phyloP scores from a whole-genome alignment of 2,888 invertebrate genomes.

The Cylindroiulus punctatus region DNA sequence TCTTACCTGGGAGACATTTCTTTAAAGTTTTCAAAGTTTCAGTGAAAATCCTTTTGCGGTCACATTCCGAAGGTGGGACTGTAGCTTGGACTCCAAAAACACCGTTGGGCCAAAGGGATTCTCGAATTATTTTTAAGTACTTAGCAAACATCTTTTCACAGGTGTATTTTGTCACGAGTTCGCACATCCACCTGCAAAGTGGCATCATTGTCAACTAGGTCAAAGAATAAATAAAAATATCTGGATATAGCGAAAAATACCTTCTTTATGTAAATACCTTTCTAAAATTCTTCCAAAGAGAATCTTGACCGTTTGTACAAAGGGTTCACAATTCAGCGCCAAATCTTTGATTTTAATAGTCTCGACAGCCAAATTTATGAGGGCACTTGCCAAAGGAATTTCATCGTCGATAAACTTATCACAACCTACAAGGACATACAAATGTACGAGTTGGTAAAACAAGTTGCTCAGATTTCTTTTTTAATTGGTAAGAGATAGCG shows the following conservation, averaged over 20 bases:
- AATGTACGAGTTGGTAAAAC: neutral
- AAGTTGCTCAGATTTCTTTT: neutral
- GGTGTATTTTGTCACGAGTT: slow-evolving; percentile 52
- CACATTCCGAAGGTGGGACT: neutral
- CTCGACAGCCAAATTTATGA: slow-evolving; percentile 56
- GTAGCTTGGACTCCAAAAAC: slow-evolving; percentile 35
- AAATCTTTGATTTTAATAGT: neutral
- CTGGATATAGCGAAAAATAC: neutral
- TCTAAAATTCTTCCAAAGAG: slow-evolving; percentile 51
- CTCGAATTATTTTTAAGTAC: slow-evolving; percentile 54
- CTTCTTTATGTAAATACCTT: slow-evolving; percentile 3
- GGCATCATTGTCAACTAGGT: neutral
- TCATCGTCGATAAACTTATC: slow-evolving; percentile 51
- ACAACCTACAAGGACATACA: neutral
- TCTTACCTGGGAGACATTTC: slow-evolving; percentile 45
- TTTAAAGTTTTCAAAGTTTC: slow-evolving; percentile 40
- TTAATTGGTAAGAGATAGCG: neutral
- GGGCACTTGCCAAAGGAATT: slow-evolving; percentile 56
- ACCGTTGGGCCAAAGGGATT: slow-evolving; percentile 57
- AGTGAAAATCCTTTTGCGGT: neutral
- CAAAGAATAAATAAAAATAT: neutral
- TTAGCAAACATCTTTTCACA: slow-evolving; percentile 50
- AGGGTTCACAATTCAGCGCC: slow-evolving; percentile 15
- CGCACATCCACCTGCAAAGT: slow-evolving; percentile 55
- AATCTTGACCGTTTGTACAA: slow-evolving; percentile 40